Percentiles rank a stretch among this genome's conserved stretches.
phyloP scores from a whole-genome alignment of 2,888 invertebrate genomes.

The Germaria angustata region DNA sequence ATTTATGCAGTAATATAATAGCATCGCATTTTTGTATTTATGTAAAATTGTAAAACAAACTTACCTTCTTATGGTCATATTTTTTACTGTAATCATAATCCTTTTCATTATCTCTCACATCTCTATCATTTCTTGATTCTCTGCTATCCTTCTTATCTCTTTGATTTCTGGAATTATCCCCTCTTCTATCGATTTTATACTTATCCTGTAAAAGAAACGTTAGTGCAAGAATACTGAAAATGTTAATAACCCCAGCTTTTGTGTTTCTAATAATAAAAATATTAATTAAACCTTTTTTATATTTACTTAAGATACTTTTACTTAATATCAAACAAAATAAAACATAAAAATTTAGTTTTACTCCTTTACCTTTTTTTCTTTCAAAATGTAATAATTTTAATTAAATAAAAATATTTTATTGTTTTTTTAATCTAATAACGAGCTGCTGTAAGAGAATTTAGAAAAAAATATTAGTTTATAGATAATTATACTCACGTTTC shows the following conservation, averaged over 20 bases:
- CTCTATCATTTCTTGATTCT: conserved; percentile 43
- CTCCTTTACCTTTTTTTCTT: conserved; percentile 60
- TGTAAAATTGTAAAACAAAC: not conserved
- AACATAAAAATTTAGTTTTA: conserved; percentile 58
- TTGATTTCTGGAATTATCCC: conserved; percentile 47
- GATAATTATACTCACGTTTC: conserved; percentile 74
- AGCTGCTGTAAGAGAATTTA: conserved; percentile 68
- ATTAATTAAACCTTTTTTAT: conserved; percentile 42
- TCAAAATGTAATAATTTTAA: conserved; percentile 28
- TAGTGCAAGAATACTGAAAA: conserved; percentile 67
- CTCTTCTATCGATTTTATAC: conserved; percentile 55
- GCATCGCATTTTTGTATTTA: too few relatives aligned
- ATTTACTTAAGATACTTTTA: conserved; percentile 35
- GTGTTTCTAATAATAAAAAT: conserved; percentile 24
- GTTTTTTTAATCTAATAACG: conserved; percentile 42
- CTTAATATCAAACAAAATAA: conserved; percentile 41
- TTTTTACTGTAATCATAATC: conserved; percentile 52
- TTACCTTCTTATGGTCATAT: conserved; percentile 61
- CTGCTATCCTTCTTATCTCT: conserved; percentile 49
- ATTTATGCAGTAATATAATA: too few relatives aligned
- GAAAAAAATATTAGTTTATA: conserved; percentile 63
- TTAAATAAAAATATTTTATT: conserved; percentile 36
- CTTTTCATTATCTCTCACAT: conserved; percentile 46
- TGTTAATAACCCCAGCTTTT: conserved; percentile 61
- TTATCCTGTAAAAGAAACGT: conserved; percentile 68